Evolutionary conservation across 2,113 vertebrate species (phyloP).

Genomic region (Alces alces): DNA sequence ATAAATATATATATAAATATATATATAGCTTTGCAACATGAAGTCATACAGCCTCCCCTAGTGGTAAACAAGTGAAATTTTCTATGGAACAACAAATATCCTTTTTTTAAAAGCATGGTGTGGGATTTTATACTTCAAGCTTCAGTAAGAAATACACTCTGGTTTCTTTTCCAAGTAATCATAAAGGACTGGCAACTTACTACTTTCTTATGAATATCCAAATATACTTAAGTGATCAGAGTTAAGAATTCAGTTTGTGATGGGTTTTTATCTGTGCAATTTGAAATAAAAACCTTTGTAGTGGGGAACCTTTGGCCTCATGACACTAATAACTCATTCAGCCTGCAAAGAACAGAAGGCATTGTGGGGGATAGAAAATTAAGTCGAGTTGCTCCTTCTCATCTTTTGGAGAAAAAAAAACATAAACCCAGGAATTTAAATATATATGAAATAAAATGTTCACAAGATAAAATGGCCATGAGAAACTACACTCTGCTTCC

Average conservation of each 20-base stretch:
- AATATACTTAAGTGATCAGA: neutral
- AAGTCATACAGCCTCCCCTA: slow-evolving; percentile 13
- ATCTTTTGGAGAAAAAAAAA: neutral
- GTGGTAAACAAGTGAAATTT: slow-evolving; percentile 9
- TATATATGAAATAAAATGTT: neutral
- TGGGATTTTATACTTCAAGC: neutral
- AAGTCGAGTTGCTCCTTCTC: neutral
- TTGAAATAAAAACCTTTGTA: neutral
- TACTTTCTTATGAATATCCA: neutral
- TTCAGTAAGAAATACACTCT: neutral
- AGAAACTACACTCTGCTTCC: neutral
- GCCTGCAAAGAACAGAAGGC: neutral
- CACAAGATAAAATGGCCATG: neutral
- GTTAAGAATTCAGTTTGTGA: neutral
- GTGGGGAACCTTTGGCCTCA: neutral
- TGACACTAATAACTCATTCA: neutral
- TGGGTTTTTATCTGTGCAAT: neutral
- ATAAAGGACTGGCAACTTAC: neutral
- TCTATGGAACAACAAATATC: neutral
- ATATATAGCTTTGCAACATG: neutral
- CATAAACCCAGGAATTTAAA: neutral
- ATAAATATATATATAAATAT: neutral
- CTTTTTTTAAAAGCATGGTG: neutral
- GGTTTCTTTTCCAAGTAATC: neutral
- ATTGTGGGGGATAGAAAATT: neutral